Base-by-base conservation (phyloP, 2,888 invertebrate genomes). In the Trichogramma dendrolimi region DNA sequence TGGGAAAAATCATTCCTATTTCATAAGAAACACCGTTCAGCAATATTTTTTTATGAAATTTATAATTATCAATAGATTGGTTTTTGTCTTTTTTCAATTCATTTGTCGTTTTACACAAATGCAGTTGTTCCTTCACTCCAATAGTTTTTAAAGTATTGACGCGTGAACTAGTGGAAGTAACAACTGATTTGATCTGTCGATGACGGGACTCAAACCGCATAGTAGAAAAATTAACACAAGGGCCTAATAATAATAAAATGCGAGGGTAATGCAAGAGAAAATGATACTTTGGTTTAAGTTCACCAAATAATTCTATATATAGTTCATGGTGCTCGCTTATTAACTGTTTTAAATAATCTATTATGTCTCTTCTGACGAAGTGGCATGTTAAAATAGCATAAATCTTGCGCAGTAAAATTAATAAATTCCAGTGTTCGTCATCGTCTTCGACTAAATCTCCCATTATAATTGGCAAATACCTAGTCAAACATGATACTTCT, bases 221-320 rank as follows among this genome's bases (percentile, higher is more conserved):
- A n/a, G n/a, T n/a, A n/a, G n/a, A n/a, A n/a, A n/a, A n/a, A n/a
- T n/a, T n/a, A n/a, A n/a, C n/a, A n/a, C n/a, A n/a, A n/a, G n/a
- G n/a, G n/a, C n/a, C n/a, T n/a, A n/a, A n/a, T n/a, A n/a, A n/a
- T n/a, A n/a, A n/a, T n/a, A n/a, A n/a, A n/a, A n/a, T n/a, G n/a
- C n/a, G n/a, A n/a, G n/a, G n/a, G n/a, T 63, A 66, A 44, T 65
- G 65, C 5, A 62, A 10, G 7, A 67, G 39, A 58, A 50, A 14
- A 58, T 65, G 67, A 41, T 63, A 67, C 55, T 65, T 67, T 1
- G 62, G 63, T 48, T 64, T 67, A 14, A 67, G 48, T 10, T 44
- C 7, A 6, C 62, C 65, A 48, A 51, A 58, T 27, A 67, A 55
- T 14, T 61, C 43, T 3, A 63, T 27, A 54, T 65, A 65, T 14